Base-by-base conservation (phyloP, 2,797 vertebrate species). In the Chlorospingus flavigularis region DNA sequence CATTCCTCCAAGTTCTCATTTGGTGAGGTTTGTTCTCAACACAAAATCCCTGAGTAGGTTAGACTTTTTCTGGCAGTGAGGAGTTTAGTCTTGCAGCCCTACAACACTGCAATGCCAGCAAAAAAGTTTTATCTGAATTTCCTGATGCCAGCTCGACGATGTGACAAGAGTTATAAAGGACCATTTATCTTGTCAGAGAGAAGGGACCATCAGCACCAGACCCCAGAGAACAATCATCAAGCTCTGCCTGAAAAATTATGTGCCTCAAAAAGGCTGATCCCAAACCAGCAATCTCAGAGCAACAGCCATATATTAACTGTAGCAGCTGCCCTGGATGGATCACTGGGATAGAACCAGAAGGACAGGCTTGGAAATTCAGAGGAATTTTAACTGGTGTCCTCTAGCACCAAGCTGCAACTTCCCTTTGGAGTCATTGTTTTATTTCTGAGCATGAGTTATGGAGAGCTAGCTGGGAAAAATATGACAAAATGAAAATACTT, bases 41-140 rank as follows among this genome's bases (percentile, higher is more conserved):
- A 54, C 28, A 33, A 58, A 71, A 50, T 18, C 66, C n/a, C 42
- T 4, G 5, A 7, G 4, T 1, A 8, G 55, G 35, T 21, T 8
- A 3, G 16, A 17, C 45, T 57, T 85, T 70, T 79, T 15, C 63
- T 45, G 55, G 35, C 39, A 82, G 13, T 1, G 48, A 83, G 63
- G 31, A 73, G 15, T 50, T 85, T 4, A 57, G 60, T 79, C 72
- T 20, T 85, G 80, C 75, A 91, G 92, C 80, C 82, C 72, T 91
- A 1, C 33, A 85, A 91, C 87, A 67, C 17, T 89, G 92, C 94
- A 74, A 67, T 74, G 92, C 94, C 92, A 95, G 96, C 96, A 93
- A 33, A 93, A 95, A 96, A 97, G 93, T 92, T 95, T 82, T 57
- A 47, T 76, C 93, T 89, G 85, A 58, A 93, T 92, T 96, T 96